Conservation (phyloP, 2,113 vertebrate genomes). For the Terrapene triunguis region DNA sequence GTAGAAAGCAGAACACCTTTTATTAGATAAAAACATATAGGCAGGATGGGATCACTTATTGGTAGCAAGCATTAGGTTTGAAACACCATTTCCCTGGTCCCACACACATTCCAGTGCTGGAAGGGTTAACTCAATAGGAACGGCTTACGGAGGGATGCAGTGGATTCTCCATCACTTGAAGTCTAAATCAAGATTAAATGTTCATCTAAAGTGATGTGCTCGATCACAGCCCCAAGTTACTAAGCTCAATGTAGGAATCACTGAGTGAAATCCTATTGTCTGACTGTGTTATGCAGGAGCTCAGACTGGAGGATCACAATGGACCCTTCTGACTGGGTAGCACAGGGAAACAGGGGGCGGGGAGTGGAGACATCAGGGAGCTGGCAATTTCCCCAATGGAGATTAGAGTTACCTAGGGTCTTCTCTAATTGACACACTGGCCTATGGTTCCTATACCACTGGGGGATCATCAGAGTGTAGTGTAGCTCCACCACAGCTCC, state of each 20-base stretch:
- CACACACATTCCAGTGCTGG: background rate
- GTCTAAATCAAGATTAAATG: background rate
- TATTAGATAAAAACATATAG: background rate
- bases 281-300: background rate
- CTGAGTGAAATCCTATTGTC: background rate
- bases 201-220: background rate
- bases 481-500: background rate
- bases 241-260: background rate
- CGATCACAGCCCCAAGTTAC: background rate
- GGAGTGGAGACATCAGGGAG: background rate
- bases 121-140: background rate
- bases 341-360: fast-evolving
- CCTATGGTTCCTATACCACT: background rate
- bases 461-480: background rate
- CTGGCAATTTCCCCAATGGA: background rate
- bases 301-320: background rate
- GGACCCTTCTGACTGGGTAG: background rate
- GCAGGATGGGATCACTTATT: background rate
- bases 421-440: background rate
- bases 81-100: background rate
- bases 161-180: background rate
- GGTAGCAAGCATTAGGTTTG: constrained; percentile 15
- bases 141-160: background rate
- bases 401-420: background rate
- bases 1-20: background rate